Base-by-base conservation (phyloP, 2,888 invertebrate species). In the Agrochola litura region DNA sequence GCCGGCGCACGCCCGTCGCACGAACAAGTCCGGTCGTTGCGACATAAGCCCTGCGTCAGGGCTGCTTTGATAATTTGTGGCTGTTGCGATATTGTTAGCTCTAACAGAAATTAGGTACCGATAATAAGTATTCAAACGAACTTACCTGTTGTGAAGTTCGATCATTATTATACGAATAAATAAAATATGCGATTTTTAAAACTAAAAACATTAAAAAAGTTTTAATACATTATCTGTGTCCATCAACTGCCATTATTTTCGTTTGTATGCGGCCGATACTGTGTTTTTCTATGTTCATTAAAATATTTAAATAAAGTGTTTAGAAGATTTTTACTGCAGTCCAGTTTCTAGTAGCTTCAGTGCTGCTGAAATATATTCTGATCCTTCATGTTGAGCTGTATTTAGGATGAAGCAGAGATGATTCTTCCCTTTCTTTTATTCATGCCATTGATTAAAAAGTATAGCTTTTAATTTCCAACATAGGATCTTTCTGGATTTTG, bases 21-120 rank as follows among this genome's bases (percentile, higher is more conserved):
- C 79, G 84, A 81, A 80, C 80, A 75, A 86, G 82, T 88, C 84
- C 83, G 88, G 86, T 77, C 80, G 65, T 90, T 89, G 86, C 87
- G 87, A 89, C 86, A 88, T 72, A 58, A 58, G 84, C 79, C 83
- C 89, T 87, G 58, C 83, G 78, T 80, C 83, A 83, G 88, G 86
- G 88, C 84, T 86, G 75, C 70, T 73, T 41, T 83, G 69, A 83
- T 76, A 84, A 63, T 82, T 78, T 73, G 60, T 79, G 6, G 41
- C 16, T 83, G 37, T 79, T 79, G 72, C 86, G 84, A 83, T 54
- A 64, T 81, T 58, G 56, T 79, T 73, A 56, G 46, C 22, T 65
- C 30, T 19, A 80, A 61, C 37, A 65, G 14, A 82, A 77, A 46
- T 82, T 63, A 63, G 19, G 41, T 56, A 67, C 25, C 43, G 16